phyloP scores from a whole-genome alignment of 2,797 vertebrate species.

The Emys orbicularis region DNA sequence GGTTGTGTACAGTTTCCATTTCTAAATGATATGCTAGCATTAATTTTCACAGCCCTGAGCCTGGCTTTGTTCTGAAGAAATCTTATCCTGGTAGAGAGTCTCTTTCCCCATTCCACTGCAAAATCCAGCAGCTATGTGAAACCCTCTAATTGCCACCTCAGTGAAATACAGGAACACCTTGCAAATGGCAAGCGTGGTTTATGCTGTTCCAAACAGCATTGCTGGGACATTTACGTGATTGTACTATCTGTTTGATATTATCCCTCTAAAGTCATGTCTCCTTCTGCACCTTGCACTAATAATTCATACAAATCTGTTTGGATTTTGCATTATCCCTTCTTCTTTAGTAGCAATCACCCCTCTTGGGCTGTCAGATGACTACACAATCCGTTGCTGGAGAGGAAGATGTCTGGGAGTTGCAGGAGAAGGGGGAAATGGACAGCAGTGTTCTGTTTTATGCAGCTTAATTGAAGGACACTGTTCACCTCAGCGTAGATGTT shows the following conservation, averaged over 20 bases:
- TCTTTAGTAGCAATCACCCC: not conserved
- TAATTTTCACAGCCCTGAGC: constrained; percentile 16
- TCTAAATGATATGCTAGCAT: not conserved
- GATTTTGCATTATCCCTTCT: not conserved
- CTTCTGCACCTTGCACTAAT: not conserved
- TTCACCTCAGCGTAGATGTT: rapidly evolving
- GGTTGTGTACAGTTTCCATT: constrained; percentile 59
- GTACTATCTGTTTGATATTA: rapidly evolving
- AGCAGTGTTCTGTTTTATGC: not conserved
- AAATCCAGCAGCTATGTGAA: not conserved
- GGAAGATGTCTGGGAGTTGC: not conserved
- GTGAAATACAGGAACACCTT: rapidly evolving
- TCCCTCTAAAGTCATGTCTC: not conserved
- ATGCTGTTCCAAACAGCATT: not conserved
- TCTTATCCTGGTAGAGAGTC: not conserved
- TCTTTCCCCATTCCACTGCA: not conserved
- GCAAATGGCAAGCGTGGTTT: not conserved
- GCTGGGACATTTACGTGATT: not conserved
- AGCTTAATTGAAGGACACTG: not conserved
- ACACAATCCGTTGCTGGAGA: rapidly evolving
- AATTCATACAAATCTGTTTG: not conserved
- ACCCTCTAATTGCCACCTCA: not conserved
- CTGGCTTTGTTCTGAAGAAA: not conserved
- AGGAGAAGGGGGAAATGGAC: not conserved
- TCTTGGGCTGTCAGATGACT: not conserved